Conservation (phyloP, 2,113 vertebrate species). For the Guaruba guarouba region DNA sequence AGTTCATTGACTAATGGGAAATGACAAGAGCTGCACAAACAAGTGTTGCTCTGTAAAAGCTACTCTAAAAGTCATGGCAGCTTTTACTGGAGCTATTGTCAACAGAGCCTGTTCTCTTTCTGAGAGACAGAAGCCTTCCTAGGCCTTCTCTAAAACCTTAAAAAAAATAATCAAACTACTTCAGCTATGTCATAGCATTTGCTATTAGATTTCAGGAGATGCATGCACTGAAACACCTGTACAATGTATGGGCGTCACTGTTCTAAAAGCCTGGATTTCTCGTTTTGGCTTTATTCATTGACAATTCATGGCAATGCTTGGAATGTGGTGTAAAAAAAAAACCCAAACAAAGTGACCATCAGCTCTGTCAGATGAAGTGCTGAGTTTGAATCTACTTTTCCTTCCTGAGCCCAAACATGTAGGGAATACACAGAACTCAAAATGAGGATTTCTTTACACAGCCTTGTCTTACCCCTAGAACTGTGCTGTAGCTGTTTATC, state of each 20-base stretch:
- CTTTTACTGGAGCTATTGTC: neutral
- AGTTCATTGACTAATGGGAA: neutral
- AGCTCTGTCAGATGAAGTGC: neutral
- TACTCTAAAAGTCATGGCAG: neutral
- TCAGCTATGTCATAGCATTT: neutral
- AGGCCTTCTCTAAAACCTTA: neutral
- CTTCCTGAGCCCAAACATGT: neutral
- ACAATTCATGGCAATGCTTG: neutral
- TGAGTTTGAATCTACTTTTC: neutral
- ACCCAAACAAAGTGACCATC: neutral
- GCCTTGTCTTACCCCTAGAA: neutral
- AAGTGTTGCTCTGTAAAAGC: neutral
- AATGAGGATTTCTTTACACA: neutral
- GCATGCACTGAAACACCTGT: neutral
- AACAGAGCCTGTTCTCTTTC: neutral
- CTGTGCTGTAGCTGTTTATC: rapidly evolving
- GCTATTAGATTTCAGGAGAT: neutral
- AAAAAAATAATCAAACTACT: neutral
- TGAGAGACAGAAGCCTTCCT: neutral
- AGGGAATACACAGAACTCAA: rapidly evolving
- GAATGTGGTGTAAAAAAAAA: neutral
- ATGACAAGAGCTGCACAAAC: neutral
- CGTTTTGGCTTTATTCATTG: neutral
- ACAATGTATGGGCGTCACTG: neutral
- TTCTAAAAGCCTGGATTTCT: neutral